phyloP scores from a whole-genome alignment of 2,888 invertebrate species.

The Eutolmus rufibarbis region DNA sequence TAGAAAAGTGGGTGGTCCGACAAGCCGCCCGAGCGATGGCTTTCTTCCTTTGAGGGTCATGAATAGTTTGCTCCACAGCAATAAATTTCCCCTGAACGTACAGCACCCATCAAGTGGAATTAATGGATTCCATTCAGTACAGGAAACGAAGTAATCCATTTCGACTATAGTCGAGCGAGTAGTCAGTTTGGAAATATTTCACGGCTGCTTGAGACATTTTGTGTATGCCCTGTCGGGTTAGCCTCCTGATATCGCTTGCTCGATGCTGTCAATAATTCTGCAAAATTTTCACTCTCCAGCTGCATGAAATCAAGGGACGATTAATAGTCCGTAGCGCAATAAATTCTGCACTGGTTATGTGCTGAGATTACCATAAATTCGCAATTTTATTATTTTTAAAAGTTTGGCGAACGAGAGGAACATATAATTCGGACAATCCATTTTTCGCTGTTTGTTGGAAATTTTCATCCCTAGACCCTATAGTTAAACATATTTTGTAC shows the following conservation, averaged over 20 bases:
- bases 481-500: too few species aligned
- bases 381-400: neutral
- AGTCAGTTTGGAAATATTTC: neutral
- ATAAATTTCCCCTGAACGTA: neutral
- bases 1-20: neutral
- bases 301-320: neutral
- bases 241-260: neutral
- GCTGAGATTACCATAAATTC: conserved; percentile 16
- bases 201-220: neutral
- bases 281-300: neutral
- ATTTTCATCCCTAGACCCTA: too few species aligned
- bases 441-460: neutral
- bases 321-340: conserved; percentile 14
- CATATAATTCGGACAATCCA: neutral
- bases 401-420: neutral
- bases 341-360: neutral
- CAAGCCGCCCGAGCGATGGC: neutral
- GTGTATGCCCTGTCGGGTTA: neutral
- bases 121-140: conserved; percentile 23
- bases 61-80: conserved; percentile 4
- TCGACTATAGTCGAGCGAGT: neutral
- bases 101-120: conserved; percentile 24
- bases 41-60: neutral
- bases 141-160: conserved; percentile 21
- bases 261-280: conserved; percentile 1